Percentiles rank a stretch among this genome's conserved stretches.
These are phyloP conservation scores for Colostygia pectinataria DNA, from an alignment of 2,888 invertebrate genomes.

Conservation along the genomic window DNA sequence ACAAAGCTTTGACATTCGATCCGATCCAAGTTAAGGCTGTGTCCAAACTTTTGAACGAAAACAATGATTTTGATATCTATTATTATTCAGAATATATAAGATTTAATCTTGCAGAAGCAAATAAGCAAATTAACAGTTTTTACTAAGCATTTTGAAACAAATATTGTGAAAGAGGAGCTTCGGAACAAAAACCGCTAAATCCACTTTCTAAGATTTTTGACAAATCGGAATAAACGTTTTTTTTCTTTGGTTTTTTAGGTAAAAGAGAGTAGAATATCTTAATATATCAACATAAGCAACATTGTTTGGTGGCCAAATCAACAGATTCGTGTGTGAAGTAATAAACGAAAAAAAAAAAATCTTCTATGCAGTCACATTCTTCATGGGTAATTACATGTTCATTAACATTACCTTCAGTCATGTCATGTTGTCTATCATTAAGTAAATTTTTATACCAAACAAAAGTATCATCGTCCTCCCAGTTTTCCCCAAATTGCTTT, in stretches of 20 bases:
- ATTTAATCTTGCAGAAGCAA: no score
- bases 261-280: no score
- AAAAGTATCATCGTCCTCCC: slow-evolving; percentile 17
- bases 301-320: slow-evolving; percentile 6
- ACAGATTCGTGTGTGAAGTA: background rate
- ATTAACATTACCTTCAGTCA: slow-evolving; percentile 1
- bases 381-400: slow-evolving; percentile 1
- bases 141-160: no score
- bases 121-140: no score
- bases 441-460: slow-evolving; percentile 4
- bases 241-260: slow-evolving; percentile 14
- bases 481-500: slow-evolving; percentile 26
- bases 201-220: no score
- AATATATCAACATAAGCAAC: background rate
- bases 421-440: slow-evolving; percentile 2
- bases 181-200: no score
- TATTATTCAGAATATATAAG: no score
- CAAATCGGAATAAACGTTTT: slow-evolving; percentile 21
- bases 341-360: background rate
- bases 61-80: no score
- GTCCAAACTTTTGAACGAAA: no score
- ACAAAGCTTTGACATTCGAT: no score
- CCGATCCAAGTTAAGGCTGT: no score
- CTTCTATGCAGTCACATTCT: background rate
- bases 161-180: no score